Evolutionary conservation across 1,140 invertebrate species (phyloP).

Genomic region (Ostrea edulis): DNA sequence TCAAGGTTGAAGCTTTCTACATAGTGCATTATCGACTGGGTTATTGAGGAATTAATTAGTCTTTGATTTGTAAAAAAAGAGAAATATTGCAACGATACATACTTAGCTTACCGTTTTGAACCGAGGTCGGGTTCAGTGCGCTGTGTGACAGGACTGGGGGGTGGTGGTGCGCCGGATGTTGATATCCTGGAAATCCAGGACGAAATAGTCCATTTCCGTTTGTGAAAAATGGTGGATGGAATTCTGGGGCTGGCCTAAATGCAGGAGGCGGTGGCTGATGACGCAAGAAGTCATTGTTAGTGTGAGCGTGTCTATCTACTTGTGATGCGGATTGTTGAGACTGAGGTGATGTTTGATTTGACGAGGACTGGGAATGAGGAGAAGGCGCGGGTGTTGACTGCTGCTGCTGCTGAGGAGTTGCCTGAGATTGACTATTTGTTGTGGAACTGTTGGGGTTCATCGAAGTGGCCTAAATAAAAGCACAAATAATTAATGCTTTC

Average conservation of each 20-base stretch:
- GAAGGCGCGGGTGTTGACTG: slow-evolving; percentile 59
- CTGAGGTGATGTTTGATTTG: slow-evolving; percentile 67
- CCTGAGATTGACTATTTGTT: slow-evolving; percentile 32
- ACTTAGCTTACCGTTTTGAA: slow-evolving; percentile 75
- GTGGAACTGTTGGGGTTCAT: slow-evolving; percentile 56
- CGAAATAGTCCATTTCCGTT: slow-evolving; percentile 76
- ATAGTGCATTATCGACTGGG: too few species aligned
- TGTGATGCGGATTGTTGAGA: slow-evolving; percentile 60
- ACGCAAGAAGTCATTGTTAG: slow-evolving; percentile 72
- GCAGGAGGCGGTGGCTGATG: slow-evolving; percentile 71
- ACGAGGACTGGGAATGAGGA: slow-evolving; percentile 51
- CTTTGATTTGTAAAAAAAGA: background rate
- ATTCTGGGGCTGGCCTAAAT: slow-evolving; percentile 73
- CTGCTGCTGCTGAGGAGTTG: slow-evolving; percentile 59
- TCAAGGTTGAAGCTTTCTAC: too few species aligned
- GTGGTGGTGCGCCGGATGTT: slow-evolving; percentile 76
- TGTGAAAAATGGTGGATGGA: slow-evolving; percentile 76
- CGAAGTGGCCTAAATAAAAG: slow-evolving; percentile 66
- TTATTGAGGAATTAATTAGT: too few species aligned
- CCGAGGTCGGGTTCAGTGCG: slow-evolving; percentile 62
- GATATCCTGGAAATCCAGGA: slow-evolving; percentile 74
- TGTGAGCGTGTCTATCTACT: slow-evolving; percentile 69
- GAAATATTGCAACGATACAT: slow-evolving; percentile 42
- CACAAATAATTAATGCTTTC: slow-evolving; percentile 16
- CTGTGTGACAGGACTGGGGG: slow-evolving; percentile 69